Conservation (phyloP, 2,797 vertebrate species). For the Danio tinwini region DNA sequence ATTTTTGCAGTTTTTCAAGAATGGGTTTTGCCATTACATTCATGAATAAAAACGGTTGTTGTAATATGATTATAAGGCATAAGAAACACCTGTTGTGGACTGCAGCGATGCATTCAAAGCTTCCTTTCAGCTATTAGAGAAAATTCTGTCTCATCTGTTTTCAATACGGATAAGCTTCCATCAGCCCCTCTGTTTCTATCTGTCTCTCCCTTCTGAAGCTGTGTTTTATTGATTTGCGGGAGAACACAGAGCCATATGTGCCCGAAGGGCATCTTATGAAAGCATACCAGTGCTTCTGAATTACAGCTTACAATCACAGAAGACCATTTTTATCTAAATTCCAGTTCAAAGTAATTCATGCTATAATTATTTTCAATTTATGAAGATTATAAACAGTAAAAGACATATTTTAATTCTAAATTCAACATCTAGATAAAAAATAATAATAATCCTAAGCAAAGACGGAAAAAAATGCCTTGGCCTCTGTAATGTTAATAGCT, state of each 20-base stretch:
- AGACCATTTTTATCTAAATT: neutral
- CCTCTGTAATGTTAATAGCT: too few species aligned
- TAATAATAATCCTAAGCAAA: too few species aligned
- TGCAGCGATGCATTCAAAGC: slow-evolving; percentile 7
- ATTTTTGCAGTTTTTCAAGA: neutral
- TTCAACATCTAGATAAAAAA: neutral
- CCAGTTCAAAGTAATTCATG: neutral
- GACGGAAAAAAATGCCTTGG: too few species aligned
- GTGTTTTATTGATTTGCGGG: slow-evolving; percentile 44
- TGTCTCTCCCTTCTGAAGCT: slow-evolving; percentile 21
- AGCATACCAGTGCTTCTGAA: slow-evolving; percentile 35
- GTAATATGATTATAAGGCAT: neutral
- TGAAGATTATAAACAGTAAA: neutral
- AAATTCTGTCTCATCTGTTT: slow-evolving; percentile 58
- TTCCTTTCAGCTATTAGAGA: slow-evolving; percentile 33
- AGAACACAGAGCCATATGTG: slow-evolving; percentile 52
- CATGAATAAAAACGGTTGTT: neutral
- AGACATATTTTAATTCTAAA: neutral
- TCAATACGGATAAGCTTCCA: slow-evolving; percentile 50
- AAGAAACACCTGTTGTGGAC: slow-evolving; percentile 9
- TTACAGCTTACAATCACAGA: neutral
- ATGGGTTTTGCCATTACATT: neutral
- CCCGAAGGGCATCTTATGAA: slow-evolving; percentile 17
- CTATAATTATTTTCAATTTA: neutral
- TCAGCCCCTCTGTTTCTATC: slow-evolving; percentile 8